phyloP scores from a whole-genome alignment of 2,113 vertebrate species.

The Eudorcas thomsonii region DNA sequence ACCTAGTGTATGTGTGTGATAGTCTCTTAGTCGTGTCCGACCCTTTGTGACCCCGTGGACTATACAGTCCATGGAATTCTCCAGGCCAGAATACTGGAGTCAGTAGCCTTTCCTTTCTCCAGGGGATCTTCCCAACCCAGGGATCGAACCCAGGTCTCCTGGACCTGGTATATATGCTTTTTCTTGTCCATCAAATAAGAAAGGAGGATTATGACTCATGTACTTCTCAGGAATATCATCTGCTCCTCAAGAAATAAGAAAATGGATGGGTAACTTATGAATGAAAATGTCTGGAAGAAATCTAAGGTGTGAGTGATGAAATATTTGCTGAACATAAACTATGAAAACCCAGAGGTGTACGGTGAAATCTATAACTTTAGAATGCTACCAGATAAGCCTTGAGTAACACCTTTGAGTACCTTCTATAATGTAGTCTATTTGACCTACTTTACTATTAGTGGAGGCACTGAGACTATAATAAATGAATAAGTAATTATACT shows the following conservation, averaged over 20 bases:
- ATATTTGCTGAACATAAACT: background rate
- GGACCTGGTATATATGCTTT: background rate
- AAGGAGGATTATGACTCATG: background rate
- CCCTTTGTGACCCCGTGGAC: background rate
- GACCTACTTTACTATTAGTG: background rate
- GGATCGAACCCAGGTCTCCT: background rate
- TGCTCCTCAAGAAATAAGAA: background rate
- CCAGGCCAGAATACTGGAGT: background rate
- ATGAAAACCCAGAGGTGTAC: background rate
- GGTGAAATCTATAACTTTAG: background rate
- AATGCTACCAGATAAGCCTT: background rate
- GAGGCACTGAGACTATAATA: background rate
- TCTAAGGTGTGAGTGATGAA: background rate
- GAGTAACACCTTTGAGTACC: background rate
- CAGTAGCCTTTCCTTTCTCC: background rate
- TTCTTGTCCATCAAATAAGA: background rate
- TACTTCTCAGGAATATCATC: background rate
- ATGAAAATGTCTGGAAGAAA: background rate
- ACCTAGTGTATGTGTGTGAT: no score
- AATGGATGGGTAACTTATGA: background rate
- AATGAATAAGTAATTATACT: background rate
- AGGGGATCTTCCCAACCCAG: background rate
- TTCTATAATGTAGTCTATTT: background rate
- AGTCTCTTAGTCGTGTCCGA: background rate
- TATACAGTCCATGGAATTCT: background rate